These are phyloP conservation scores for Bufo gargarizans DNA, from an alignment of 2,113 vertebrate species.

Conservation along the genomic window DNA sequence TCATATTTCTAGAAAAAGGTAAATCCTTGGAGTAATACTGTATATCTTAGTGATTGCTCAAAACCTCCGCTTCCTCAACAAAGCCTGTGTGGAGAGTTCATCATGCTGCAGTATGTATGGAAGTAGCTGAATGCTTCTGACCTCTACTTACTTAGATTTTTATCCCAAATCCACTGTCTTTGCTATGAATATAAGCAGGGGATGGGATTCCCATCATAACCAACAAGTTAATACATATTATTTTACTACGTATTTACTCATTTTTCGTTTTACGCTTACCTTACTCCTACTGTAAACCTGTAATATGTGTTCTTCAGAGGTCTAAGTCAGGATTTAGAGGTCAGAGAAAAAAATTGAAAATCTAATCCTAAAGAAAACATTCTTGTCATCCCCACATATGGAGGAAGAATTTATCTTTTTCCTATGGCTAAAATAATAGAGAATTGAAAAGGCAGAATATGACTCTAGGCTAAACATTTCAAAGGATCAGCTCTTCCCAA, in stretches of 20 bases:
- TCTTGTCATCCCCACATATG: background rate
- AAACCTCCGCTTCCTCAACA: background rate
- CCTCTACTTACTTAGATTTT: background rate
- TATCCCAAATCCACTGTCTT: background rate
- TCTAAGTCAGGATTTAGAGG: background rate
- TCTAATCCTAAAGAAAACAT: background rate
- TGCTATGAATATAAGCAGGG: background rate
- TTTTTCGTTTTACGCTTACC: background rate
- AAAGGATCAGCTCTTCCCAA: no score
- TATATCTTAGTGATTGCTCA: background rate
- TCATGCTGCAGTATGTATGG: background rate
- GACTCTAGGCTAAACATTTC: no score
- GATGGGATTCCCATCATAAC: background rate
- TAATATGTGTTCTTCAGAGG: no score
- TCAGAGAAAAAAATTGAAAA: background rate
- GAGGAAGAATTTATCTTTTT: no score
- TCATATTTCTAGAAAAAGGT: background rate
- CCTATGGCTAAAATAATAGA: no score
- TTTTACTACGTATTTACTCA: background rate
- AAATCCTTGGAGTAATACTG: background rate
- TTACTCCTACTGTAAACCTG: background rate
- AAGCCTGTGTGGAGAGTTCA: background rate
- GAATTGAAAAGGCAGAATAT: no score
- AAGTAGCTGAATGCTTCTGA: background rate
- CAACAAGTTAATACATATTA: background rate